Base-by-base conservation (phyloP, 2,888 invertebrate species). In the Erannis defoliaria region DNA sequence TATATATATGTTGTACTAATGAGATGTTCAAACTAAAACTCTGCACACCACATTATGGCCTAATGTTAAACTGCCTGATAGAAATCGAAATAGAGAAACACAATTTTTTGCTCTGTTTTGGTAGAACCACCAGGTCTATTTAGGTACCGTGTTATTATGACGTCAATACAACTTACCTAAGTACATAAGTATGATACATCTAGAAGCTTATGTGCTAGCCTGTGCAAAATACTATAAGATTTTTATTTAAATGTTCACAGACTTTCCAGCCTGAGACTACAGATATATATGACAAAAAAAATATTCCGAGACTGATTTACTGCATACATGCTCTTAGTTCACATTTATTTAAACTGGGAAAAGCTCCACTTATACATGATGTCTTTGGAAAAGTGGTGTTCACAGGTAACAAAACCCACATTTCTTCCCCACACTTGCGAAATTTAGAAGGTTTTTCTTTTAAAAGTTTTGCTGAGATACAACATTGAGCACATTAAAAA, bases 241-340 rank as follows among this genome's bases (percentile, higher is more conserved):
- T 49, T 19, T 48, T 21, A 12, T 23, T 55, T 54, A n/a, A 16
- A 49, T 60, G 53, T 51, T 85, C 85, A 43, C 84, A 96, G 96
- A 96, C 96, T 26, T 96, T 97, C 82, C 95, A 96, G 78, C 97
- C 97, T 10, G 97, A 97, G 86, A 96, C 97, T 0, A 96, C 96
- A 48, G 97, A 97, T 80, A 95, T 97, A 62, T 97, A 96, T 86
- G 96, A 97, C 78, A 96, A 95, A 69, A 96, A 97, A 77, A 97
- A 97, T 80, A 96, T 97, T 94, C 96, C 96, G 0, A 93, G 95
- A 72, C 94, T 95, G 0, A 95, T 97, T 69, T 97, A 96, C 84
- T 96, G 97, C 79, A 94, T 97, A 58, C 96, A 96, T 91, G 96
- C 96, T 21, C 88, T 97, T 9, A 96, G 96, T 73, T 94, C 95